Evolutionary conservation across 2,888 invertebrate species (phyloP), one percentile per base, ranked within the genome.

Genomic region (Eucera pruinosa): DNA sequence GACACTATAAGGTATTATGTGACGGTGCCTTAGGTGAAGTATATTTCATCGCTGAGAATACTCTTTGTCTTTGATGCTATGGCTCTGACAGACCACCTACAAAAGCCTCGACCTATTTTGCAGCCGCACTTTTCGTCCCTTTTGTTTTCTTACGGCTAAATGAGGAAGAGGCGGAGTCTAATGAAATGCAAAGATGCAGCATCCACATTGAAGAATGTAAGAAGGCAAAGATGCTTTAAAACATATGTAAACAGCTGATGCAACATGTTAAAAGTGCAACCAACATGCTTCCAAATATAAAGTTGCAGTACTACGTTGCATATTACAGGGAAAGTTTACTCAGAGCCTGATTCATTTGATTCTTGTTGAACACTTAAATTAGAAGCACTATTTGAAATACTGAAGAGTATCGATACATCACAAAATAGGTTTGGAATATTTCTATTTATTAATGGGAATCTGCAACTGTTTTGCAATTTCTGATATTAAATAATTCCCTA

Each of bases 181-280:
- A 70, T 78, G 76, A 78, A 78, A 71, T 76, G 76, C 71, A 76
- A 76, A 76, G 70, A 61, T 39, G 55, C 45, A 25, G n/a, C 36
- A 48, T 20, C 45, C 20, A 13, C 4, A 18, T 47, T 39, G 45
- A 55, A 11, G 11, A 25, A 11, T 7, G 25, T 7, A 2, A 25
- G 39, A 20, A 30, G 27, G 9, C 20, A 2, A 7, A n/a, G 20
- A 6, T n/a, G 20, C 33, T 48, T 55, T 57, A 20, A 50, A 48
- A 62, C 6, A 70, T 48, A 73, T 54, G 69, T 41, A 55, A 70
- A 61, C 52, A 27, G 7, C 39, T 25, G 18, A 43, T 2, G 36
- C 25, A 18, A 27, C 25, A 13, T 5, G 23, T 15, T n/a, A 27
- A 52, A 13, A 23, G 3, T 30, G 1, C 0, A 11, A 15, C 25